A percentile compares a stretch with the other conserved stretches of the same genome.
These are phyloP conservation scores for Saccostrea echinata DNA, from an alignment of 1,140 invertebrate genomes.

Conservation along the genomic window DNA sequence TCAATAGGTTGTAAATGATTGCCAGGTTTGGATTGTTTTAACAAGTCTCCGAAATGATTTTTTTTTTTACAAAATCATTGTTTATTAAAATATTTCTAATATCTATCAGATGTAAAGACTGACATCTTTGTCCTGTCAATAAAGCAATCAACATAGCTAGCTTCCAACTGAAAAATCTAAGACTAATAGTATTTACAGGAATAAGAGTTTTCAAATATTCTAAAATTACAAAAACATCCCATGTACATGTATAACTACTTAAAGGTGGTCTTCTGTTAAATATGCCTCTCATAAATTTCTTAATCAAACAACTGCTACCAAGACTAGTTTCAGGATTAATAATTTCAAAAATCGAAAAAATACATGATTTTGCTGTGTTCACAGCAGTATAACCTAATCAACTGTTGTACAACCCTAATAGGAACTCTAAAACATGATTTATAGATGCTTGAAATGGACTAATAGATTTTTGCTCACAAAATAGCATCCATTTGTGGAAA, in stretches of 20 bases:
- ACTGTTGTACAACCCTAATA: conserved; percentile 21
- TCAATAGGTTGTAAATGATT: too few species aligned
- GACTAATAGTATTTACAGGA: too few species aligned
- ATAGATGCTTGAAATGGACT: neutral
- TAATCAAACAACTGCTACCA: conserved; percentile 41
- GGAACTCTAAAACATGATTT: conserved; percentile 23
- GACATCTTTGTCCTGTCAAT: too few species aligned
- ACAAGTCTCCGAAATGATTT: too few species aligned
- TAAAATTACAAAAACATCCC: conserved; percentile 52
- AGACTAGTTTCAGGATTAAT: conserved; percentile 16
- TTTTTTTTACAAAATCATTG: too few species aligned
- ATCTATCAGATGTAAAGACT: too few species aligned
- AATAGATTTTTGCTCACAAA: conserved; percentile 33
- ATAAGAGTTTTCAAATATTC: conserved; percentile 47
- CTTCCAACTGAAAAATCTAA: too few species aligned
- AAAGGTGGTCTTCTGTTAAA: conserved; percentile 47
- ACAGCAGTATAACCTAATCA: conserved; percentile 27
- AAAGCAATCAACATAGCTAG: too few species aligned
- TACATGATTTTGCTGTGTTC: neutral
- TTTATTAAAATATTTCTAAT: too few species aligned
- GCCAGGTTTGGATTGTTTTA: too few species aligned
- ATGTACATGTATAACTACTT: conserved; percentile 46
- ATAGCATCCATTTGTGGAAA: conserved; percentile 42
- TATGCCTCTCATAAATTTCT: conserved; percentile 50
- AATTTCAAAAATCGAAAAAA: conserved; percentile 30